Base-by-base conservation (phyloP, 1,140 invertebrate species). In the Acromyrmex echinatior region DNA sequence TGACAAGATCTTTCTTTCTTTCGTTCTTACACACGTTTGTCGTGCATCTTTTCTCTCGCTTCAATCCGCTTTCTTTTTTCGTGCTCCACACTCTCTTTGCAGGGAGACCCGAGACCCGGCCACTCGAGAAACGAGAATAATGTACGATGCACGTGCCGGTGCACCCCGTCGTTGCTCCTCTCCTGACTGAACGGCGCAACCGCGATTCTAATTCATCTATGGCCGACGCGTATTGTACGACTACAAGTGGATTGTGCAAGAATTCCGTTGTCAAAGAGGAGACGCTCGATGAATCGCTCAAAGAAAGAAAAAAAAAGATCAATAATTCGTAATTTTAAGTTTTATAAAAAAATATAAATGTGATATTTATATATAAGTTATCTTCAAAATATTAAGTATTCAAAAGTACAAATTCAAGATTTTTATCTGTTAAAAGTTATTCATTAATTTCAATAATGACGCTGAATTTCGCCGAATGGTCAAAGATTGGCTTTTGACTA, bases 71-170 rank as follows among this genome's bases (percentile, higher is more conserved):
- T 74, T 60, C 51, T 78, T 86, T 18, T 63, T 58, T 53, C 21
- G 14, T 18, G 68, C 16, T 49, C 28, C 21, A 58, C 58, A 56
- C 58, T 60, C 39, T 10, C 25, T 68, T 65, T 28, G 58, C 73
- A 12, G 16, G 87, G 79, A 62, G 56, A 16, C 71, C 76, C 79
- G 74, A 84, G 62, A 62, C 12, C 74, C 76, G 80, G 74, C 87
- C 91, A 93, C 92, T 93, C 88, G 90, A 93, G 68, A 79, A 66
- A 62, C 58, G 74, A 88, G 90, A 92, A 92, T 93, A 93, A 92
- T 85, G 56, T 45, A 49, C 86, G 87, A 87, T 92, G 91, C 92
- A 93, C 92, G 92, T 93, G 91, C 82, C 93, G 21, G 31, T 62
- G 60, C 66, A 53, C 58, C 71, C 63, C 65, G 21, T 71, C 60